Conservation (phyloP, 2,113 vertebrate genomes). For the Panthera leo region DNA sequence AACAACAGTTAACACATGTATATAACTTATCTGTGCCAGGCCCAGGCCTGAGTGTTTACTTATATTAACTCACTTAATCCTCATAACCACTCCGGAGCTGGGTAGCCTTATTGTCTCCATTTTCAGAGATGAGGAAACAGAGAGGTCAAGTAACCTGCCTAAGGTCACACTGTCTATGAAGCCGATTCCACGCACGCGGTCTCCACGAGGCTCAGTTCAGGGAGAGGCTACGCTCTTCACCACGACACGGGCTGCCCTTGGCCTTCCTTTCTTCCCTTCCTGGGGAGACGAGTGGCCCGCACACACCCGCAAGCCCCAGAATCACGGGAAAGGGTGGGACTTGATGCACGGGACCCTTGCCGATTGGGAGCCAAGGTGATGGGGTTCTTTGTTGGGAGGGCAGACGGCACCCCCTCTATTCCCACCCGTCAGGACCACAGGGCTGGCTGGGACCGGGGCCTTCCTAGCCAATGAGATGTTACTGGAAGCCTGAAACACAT, state of each 20-base stretch:
- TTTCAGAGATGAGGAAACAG: not conserved
- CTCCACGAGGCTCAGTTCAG: not conserved
- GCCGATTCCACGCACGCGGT: not conserved
- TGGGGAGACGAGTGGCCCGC: not conserved
- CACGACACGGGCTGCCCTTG: rapidly evolving
- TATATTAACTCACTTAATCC: not conserved
- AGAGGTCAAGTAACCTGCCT: not conserved
- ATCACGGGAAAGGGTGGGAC: not conserved
- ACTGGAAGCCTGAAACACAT: not conserved
- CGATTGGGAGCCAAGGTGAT: not conserved
- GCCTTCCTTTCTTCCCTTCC: not conserved
- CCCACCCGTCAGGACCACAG: no score
- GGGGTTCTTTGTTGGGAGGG: not conserved
- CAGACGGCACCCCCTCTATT: not conserved
- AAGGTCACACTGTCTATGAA: not conserved
- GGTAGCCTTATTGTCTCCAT: not conserved
- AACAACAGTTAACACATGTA: not conserved
- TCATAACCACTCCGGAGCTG: not conserved
- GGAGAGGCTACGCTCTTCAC: not conserved
- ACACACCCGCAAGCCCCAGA: not conserved
- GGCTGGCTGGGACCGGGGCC: not conserved
- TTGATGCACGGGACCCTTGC: not conserved
- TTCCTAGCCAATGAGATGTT: not conserved
- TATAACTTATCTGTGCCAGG: not conserved
- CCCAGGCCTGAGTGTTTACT: not conserved